These are phyloP conservation scores for Harmothoe impar DNA, from an alignment of 2,888 invertebrate species.

Conservation along the genomic window DNA sequence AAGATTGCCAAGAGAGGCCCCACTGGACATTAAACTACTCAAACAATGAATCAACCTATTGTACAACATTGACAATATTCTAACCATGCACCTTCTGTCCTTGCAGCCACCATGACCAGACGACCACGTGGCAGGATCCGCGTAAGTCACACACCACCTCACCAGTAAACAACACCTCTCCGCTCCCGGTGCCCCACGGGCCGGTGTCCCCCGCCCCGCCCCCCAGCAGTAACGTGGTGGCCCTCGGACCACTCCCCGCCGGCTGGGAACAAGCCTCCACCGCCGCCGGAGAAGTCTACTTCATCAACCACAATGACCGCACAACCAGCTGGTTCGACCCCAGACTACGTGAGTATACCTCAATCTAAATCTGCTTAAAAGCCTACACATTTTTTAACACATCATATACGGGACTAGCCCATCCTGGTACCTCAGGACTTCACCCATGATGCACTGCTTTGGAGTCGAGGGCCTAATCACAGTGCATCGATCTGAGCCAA, in stretches of 20 bases:
- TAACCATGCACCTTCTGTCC: not conserved
- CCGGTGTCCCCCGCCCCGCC: constrained; percentile 53
- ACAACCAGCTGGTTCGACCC: constrained; percentile 99
- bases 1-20: too few species aligned
- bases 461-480: too few species aligned
- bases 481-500: too few species aligned
- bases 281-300: constrained; percentile 83
- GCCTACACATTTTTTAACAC: not conserved
- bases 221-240: not conserved
- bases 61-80: not conserved
- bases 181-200: not conserved
- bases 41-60: too few species aligned
- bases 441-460: too few species aligned
- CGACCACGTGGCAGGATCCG: constrained; percentile 64
- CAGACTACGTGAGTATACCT: constrained; percentile 86
- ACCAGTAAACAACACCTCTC: not conserved
- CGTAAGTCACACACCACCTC: constrained; percentile 47
- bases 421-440: too few species aligned
- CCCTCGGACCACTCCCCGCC: constrained; percentile 79
- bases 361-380: not conserved
- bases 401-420: not conserved
- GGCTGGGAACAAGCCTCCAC: constrained; percentile 84
- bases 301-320: constrained; percentile 85
- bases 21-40: too few species aligned
- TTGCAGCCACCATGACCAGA: constrained; percentile 62